Evolutionary conservation across 2,113 vertebrate genomes (phyloP), one percentile per base, ranked within the genome.

Genomic region (Callionymus lyra): DNA sequence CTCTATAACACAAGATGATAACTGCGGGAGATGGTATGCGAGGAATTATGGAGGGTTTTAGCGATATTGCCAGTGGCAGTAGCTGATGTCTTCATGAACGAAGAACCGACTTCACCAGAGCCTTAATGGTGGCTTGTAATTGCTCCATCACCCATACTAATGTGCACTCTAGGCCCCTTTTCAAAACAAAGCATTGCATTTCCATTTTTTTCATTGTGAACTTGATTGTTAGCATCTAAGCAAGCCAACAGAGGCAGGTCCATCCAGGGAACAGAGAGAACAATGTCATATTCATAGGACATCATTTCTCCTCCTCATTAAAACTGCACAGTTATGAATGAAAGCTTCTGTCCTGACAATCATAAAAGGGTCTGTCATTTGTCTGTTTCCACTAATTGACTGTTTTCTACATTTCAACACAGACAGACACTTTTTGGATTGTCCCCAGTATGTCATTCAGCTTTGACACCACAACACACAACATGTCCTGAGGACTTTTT

Each of bases 261-360:
- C 68, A 80, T 77, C 60, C 61, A 41, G 67, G 65, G 64, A 72
- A 77, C 57, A 72, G 51, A 50, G 67, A 76, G 70, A 84, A 86
- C 84, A 85, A 84, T 84, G 80, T 76, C 72, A 82, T 82, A 84
- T 85, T 86, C 77, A 85, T 82, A 68, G 74, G 67, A 83, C 74
- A 75, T 60, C 64, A 70, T 56, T 70, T 68, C 73, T 68, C 50
- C 69, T 79, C 59, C 79, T 85, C 85, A 82, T 83, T 87, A 87
- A 70, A 73, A 72, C 62, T 37, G 56, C 70, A 48, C 65, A 59
- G 80, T 50, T 63, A 65, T 84, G 77, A 85, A 85, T 82, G 78
- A 74, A 63, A 53, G 67, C 76, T 81, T 84, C 74, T 79, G 79
- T 82, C 75, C 65, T 50, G 47, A 61, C 59, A 53, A 31, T 59